A percentile compares a stretch with the other conserved stretches of the same genome.
Evolutionary conservation across 2,888 invertebrate genomes (phyloP).

Genomic region (Drosophila eohydei): DNA sequence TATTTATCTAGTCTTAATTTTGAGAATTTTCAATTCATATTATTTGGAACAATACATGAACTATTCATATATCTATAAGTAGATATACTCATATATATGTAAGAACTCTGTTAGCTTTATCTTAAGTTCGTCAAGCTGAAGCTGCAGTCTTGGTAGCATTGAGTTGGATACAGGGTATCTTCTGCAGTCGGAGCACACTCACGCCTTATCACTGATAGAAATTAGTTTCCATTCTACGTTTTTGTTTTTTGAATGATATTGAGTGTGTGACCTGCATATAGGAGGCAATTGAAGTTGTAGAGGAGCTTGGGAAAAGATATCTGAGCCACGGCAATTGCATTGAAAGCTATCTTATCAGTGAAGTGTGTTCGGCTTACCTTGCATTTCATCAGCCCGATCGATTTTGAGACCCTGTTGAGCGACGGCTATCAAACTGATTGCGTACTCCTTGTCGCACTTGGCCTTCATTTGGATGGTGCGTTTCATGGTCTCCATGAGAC

Average conservation of each 20-base stretch:
- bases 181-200: no score
- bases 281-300: not conserved
- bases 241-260: no score
- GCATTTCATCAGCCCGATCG: conserved; percentile 86
- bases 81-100: not conserved
- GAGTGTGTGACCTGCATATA: not conserved
- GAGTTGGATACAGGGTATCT: no score
- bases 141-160: no score
- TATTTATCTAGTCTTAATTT: no score
- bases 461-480: conserved; percentile 94
- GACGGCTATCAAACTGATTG: conserved; percentile 92
- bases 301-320: not conserved
- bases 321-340: not conserved
- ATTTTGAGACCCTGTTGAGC: conserved; percentile 93
- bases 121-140: not conserved
- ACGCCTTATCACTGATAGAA: no score
- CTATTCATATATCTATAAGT: not conserved
- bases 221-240: not conserved
- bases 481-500: conserved; percentile 96
- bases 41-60: not conserved
- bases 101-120: not conserved
- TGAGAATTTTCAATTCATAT: not conserved
- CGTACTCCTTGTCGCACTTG: conserved; percentile 96
- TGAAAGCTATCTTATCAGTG: conserved; percentile 7
- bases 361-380: conserved; percentile 78